Evolutionary conservation across 2,797 vertebrate genomes (phyloP).

Genomic region (Erpetoichthys calabaricus): DNA sequence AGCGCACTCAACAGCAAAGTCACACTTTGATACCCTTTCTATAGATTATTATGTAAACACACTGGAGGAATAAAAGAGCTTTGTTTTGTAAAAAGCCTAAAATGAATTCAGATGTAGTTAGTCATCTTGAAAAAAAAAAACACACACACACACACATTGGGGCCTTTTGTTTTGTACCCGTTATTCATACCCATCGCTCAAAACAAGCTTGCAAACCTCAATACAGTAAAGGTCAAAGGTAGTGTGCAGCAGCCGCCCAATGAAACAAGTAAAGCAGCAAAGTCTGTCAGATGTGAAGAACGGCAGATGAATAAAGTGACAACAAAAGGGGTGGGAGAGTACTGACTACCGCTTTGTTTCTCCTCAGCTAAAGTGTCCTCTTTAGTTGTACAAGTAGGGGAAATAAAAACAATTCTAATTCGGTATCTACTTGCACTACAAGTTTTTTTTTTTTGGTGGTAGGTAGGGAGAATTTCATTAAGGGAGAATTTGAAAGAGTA

Average conservation of each 20-base stretch:
- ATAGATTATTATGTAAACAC: constrained; percentile 16
- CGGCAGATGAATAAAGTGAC: constrained; percentile 11
- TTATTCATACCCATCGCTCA: constrained; percentile 9
- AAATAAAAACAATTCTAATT: constrained; percentile 11
- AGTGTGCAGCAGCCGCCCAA: constrained; percentile 10
- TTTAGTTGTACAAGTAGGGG: constrained; percentile 18
- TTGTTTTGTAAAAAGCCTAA: constrained; percentile 15
- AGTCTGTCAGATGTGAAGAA: constrained; percentile 11
- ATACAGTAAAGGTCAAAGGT: constrained; percentile 18
- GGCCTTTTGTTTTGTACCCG: constrained; percentile 11
- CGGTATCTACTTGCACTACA: neutral
- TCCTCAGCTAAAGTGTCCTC: constrained; percentile 14
- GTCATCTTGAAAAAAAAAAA: constrained; percentile 10
- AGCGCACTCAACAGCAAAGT: constrained; percentile 4
- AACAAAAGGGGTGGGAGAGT: constrained; percentile 17
- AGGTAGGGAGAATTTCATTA: constrained; percentile 41
- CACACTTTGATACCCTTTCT: constrained; percentile 14
- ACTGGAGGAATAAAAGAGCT: constrained; percentile 15
- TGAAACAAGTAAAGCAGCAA: constrained; percentile 6
- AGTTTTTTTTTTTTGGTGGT: constrained; percentile 30
- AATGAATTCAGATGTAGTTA: constrained; percentile 22
- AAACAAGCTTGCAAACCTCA: neutral
- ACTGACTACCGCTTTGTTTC: constrained; percentile 10
- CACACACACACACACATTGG: neutral
- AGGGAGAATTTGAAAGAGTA: constrained; percentile 61